Evolutionary conservation across 2,797 vertebrate genomes (phyloP).

Genomic region (Sparus aurata): DNA sequence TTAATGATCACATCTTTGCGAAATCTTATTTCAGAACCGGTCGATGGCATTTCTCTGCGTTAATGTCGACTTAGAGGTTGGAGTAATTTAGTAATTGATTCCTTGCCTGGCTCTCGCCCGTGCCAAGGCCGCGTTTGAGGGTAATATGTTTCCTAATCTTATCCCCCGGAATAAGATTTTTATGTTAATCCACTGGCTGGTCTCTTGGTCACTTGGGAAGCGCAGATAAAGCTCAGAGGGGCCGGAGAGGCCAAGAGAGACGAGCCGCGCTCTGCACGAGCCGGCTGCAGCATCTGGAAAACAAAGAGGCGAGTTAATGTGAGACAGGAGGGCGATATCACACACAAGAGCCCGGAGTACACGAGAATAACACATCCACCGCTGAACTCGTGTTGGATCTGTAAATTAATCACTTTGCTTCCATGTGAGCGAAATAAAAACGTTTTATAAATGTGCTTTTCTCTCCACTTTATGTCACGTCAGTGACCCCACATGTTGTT

Average conservation of each 20-base stretch:
- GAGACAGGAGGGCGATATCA: not conserved
- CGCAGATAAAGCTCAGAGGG: conserved; percentile 85
- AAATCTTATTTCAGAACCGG: conserved; percentile 96
- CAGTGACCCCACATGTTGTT: not conserved
- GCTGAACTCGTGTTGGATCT: not conserved
- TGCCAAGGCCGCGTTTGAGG: conserved; percentile 93
- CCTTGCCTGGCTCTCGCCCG: conserved; percentile 92
- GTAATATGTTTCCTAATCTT: conserved; percentile 99
- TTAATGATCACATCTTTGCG: conserved; percentile 99
- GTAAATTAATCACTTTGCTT: not conserved
- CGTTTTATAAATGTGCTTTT: not conserved
- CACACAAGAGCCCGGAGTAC: not conserved
- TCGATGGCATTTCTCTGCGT: conserved; percentile 99
- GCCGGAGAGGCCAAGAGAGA: conserved; percentile 61
- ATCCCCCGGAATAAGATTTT: conserved; percentile 98
- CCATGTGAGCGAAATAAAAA: not conserved
- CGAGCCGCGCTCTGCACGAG: conserved; percentile 33
- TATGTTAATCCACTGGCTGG: conserved; percentile 94
- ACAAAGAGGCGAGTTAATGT: conserved; percentile 27
- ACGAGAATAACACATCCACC: not conserved
- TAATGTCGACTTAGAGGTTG: conserved; percentile 99
- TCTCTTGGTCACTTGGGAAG: conserved; percentile 93
- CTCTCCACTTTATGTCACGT: not conserved
- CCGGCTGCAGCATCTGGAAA: conserved; percentile 53
- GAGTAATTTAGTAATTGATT: conserved; percentile 99